A percentile compares a stretch with the other conserved stretches of the same genome.
These are phyloP conservation scores for Myrmecobius fasciatus DNA, from an alignment of 2,113 vertebrate genomes.

Conservation along the genomic window DNA sequence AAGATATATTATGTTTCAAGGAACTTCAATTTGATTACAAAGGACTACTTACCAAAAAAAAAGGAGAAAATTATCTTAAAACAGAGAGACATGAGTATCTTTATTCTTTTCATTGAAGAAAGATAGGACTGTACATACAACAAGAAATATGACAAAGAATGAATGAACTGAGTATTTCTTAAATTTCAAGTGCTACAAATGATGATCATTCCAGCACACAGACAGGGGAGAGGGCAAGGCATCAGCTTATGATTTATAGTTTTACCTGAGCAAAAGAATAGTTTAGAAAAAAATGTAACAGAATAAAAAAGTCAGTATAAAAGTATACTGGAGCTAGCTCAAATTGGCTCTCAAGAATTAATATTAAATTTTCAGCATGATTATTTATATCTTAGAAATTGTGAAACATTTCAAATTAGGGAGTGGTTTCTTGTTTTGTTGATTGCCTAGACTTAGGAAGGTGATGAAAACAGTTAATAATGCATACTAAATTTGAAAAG, in stretches of 20 bases:
- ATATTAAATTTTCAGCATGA: not conserved
- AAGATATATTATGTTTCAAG: not conserved
- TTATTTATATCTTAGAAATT: not conserved
- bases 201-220: not conserved
- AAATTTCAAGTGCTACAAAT: not conserved
- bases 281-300: not conserved
- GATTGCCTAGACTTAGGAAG: not conserved
- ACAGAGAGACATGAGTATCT: not conserved
- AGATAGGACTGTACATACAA: not conserved
- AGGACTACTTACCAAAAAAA: not conserved
- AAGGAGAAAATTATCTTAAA: not conserved
- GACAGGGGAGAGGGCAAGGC: not conserved
- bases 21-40: not conserved
- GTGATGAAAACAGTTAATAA: not conserved
- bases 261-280: not conserved
- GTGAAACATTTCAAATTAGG: not conserved
- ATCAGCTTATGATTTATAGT: not conserved
- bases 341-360: not conserved
- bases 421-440: not conserved
- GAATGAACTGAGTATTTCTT: not conserved
- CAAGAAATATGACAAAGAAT: not conserved
- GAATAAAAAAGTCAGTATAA: not conserved
- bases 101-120: not conserved
- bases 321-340: not conserved
- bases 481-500: not conserved